Base-by-base conservation (phyloP, 2,888 invertebrate species). In the Zele albiditarsus region DNA sequence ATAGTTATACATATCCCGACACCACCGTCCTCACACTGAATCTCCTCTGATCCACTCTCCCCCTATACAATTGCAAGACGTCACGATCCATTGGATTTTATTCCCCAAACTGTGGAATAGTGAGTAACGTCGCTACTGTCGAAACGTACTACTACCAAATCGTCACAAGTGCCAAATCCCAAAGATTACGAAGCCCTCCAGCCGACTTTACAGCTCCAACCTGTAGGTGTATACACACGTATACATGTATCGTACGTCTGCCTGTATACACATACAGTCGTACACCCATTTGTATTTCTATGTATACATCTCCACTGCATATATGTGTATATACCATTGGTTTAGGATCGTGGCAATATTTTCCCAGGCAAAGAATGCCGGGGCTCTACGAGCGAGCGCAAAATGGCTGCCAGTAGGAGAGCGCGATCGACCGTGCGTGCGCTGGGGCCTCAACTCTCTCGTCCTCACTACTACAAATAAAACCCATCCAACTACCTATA, bases 381-480 rank as follows among this genome's bases (percentile, higher is more conserved):
- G 69, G 69, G 75, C 63, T 74, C 73, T 71, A 62, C 74, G 74
- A 68, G 63, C 42, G 73, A 82, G 82, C 84, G 84, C 87, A 87
- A 87, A 86, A 87, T 87, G 87, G 87, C 87, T 84, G 85, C 86
- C 84, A 68, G 66, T 81, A 82, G 82, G 81, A 84, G 53, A 53
- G 53, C 53, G 81, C 86, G 84, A 86, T 87, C 87, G 87, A 87
- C 86, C 86, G 85, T 85, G 81, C 82, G 83, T 84, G 81, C 76
- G 65, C 67, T 38, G 76, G 75, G 62, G 71, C 71, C 71, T 62
- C 46, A 62, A 71, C 53, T 53, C 53, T 57, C 57, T 68, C 57
- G 46, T 66, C 68, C 68, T 53, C 46, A 53, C 53, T 49, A 28
- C 27, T 62, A 70, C 78, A 78, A 78, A 78, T 77, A 82, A 83